Evolutionary conservation across 30 jellyfish, hydroid and myxozoan species (phyloP), one percentile per base, ranked within the genome.

Genomic region (Aurelia coerulea): DNA sequence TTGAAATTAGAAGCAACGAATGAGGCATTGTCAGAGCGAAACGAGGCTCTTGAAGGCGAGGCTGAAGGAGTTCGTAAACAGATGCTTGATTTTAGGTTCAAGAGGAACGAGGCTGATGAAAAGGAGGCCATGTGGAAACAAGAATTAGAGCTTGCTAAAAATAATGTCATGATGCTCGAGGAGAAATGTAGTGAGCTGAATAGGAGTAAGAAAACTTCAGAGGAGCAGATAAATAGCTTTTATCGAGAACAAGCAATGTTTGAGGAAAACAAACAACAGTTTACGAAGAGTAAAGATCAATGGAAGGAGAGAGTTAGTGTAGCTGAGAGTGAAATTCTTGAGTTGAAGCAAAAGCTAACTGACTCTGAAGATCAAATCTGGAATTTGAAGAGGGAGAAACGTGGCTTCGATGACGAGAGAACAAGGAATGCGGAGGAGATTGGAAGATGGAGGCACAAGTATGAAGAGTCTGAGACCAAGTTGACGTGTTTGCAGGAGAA

Each of bases 1-100:
- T 56, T 87, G 66, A 87, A 87, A 58, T 63, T 87, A 10, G 96
- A 87, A 41, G 88, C 96, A 10, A 76, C 90, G 8, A 56, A 87
- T 31, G 69, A 78, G 37, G 90, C 96, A 9, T 51, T 70, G 71
- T 37, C 79, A 39, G 96, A 87, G n/a, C 84, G 73, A 52, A 76
- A 78, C 74, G 90, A 87, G 68, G 88, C 83, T 49, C 90, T 87
- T 68, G 87, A 76, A 31, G 69, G 74, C 6, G 96, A 87, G 81
- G 90, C 88, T 31, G 80, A 69, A 19, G 83, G 66, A 2, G 79
- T 68, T 15, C 73, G 96, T 51, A 62, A 76, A 46, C 76, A 87
- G 35, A 65, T 87, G 76, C 83, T 87, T 8, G 96, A 87, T 35
- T 52, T 78, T 58, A 65, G 79, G 33, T 78, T 37, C 34, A 58